phyloP scores from a whole-genome alignment of 2,888 invertebrate species.

The Lumbricus terrestris region DNA sequence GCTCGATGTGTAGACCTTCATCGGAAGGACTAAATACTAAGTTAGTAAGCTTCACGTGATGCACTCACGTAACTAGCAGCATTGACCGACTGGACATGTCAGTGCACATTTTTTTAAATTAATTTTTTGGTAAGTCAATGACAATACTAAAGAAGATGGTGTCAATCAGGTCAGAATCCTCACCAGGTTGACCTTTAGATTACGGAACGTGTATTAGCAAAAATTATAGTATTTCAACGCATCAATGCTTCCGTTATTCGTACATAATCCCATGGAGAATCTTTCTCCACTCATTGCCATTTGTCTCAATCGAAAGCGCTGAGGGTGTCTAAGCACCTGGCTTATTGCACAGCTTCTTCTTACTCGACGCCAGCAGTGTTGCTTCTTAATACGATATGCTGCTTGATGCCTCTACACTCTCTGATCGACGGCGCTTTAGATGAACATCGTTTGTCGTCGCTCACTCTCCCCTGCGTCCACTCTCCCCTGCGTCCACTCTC shows the following conservation, averaged over 20 bases:
- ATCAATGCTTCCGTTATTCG: background rate
- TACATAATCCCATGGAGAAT: background rate
- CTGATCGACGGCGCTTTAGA: background rate
- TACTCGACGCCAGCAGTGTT: background rate
- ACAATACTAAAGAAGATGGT: background rate
- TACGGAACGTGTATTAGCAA: background rate
- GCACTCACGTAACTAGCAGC: background rate
- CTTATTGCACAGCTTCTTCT: background rate
- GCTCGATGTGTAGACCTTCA: too few relatives aligned
- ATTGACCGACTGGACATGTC: background rate
- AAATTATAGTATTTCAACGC: background rate
- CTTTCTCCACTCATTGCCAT: background rate
- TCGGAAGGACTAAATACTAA: too few relatives aligned
- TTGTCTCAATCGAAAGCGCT: background rate
- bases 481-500: background rate
- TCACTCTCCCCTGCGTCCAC: background rate
- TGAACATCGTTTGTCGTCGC: background rate
- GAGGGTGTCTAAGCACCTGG: background rate
- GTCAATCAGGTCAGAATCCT: background rate
- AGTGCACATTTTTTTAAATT: too few relatives aligned
- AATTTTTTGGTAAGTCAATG: too few relatives aligned
- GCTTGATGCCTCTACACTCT: too few relatives aligned
- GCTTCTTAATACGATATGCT: background rate
- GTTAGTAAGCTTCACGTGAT: background rate
- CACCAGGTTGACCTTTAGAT: background rate